These are phyloP conservation scores for Acanthaster planci DNA, from an alignment of 35 echinoderm and acorn worm species.

Conservation along the genomic window DNA sequence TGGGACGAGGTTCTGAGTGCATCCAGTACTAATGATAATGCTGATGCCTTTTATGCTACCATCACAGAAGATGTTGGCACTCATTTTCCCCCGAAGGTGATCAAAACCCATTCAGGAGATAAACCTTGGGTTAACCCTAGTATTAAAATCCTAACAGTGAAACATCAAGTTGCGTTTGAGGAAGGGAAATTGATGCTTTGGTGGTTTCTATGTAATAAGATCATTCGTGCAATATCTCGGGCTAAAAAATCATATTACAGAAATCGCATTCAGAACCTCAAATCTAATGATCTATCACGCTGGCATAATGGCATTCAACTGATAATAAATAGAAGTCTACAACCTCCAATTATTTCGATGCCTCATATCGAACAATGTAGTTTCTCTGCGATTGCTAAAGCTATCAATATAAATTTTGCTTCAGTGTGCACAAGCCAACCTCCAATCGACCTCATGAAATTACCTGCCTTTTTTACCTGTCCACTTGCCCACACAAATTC, in stretches of 20 bases:
- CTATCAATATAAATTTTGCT: conserved; percentile 37
- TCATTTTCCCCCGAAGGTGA: conserved; percentile 12
- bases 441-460: not conserved
- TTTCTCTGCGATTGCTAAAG: conserved; percentile 15
- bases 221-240: not conserved
- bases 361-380: not conserved
- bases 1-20: conserved; percentile 47
- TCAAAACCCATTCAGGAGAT: conserved; percentile 37
- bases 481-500: not conserved
- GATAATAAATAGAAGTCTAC: conserved; percentile 27
- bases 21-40: conserved; percentile 24
- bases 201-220: conserved; percentile 22
- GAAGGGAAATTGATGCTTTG: conserved; percentile 29
- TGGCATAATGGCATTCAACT: conserved; percentile 43
- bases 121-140: conserved; percentile 41
- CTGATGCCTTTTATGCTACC: conserved; percentile 36
- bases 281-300: conserved; percentile 35
- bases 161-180: conserved; percentile 26
- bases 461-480: no score
- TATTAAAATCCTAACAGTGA: conserved; percentile 32
- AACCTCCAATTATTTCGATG: conserved; percentile 8
- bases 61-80: not conserved
- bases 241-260: conserved; percentile 28
- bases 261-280: conserved; percentile 32
- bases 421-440: conserved; percentile 28